Percentiles rank a stretch among this genome's conserved stretches.
Conservation (phyloP, 2,113 vertebrate genomes). For the Zosterops japonicus region DNA sequence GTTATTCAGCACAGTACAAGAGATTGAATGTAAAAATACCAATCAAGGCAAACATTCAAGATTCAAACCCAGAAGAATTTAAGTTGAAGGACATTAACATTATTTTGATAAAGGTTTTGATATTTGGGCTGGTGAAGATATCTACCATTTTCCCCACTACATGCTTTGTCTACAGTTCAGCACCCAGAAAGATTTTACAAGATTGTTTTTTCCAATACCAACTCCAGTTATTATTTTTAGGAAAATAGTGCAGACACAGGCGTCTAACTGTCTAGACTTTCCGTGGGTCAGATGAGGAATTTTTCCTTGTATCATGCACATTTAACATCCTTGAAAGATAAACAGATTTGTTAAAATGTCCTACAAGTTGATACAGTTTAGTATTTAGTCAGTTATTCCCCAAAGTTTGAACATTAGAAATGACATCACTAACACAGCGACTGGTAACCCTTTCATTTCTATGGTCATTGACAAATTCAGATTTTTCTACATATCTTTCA, state of each 20-base stretch:
- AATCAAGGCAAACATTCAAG: background rate
- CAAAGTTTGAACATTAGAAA: background rate
- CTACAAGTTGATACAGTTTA: background rate
- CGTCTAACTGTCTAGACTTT: background rate
- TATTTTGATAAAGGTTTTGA: background rate
- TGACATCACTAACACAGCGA: background rate
- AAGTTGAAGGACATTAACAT: background rate
- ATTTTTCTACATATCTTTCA: background rate
- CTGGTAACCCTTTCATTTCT: background rate
- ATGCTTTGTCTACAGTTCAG: background rate
- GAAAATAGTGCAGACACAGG: background rate
- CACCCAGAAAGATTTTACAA: background rate
- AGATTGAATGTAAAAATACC: background rate
- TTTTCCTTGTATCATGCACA: background rate
- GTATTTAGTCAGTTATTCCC: background rate
- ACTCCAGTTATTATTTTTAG: background rate
- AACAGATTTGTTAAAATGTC: background rate
- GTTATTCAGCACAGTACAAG: background rate
- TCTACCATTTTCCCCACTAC: background rate
- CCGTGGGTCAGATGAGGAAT: background rate
- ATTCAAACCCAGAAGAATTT: background rate
- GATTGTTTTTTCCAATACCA: background rate
- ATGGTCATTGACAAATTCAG: background rate
- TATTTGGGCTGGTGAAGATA: background rate
- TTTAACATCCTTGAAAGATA: background rate